Percentiles rank a stretch among this genome's conserved stretches.
These are phyloP conservation scores for Ormyrus labotus DNA, from an alignment of 2,888 invertebrate genomes.

Conservation along the genomic window DNA sequence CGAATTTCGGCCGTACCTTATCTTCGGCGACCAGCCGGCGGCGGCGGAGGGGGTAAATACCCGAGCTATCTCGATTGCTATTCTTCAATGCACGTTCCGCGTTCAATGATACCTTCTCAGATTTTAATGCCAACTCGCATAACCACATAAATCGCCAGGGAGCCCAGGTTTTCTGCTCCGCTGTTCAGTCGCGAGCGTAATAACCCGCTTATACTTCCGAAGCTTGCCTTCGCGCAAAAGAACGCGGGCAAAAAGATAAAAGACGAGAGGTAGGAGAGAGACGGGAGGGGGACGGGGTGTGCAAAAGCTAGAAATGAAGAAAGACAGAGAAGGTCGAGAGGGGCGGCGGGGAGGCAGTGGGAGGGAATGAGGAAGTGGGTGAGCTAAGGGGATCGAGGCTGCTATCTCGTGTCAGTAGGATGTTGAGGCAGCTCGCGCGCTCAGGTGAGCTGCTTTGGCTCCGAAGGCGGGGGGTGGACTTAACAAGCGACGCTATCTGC, in stretches of 20 bases:
- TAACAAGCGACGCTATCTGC: slow-evolving; percentile 75
- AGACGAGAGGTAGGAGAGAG: neutral
- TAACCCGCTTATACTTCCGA: slow-evolving; percentile 9
- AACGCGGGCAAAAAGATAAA: slow-evolving; percentile 41
- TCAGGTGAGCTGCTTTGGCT: slow-evolving; percentile 59
- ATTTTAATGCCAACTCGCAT: slow-evolving; percentile 39
- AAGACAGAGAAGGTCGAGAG: neutral
- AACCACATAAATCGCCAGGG: slow-evolving; percentile 39
- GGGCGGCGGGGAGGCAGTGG: slow-evolving; percentile 2
- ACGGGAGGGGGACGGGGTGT: neutral
- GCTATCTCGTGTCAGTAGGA: slow-evolving; percentile 70
- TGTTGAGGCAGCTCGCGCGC: slow-evolving; percentile 65
- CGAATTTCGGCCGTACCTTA: neutral
- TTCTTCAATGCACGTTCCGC: neutral
- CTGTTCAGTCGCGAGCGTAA: slow-evolving; percentile 7
- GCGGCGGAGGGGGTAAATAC: slow-evolving; percentile 13
- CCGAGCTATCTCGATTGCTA: neutral
- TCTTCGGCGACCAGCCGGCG: neutral
- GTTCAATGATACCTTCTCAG: slow-evolving; percentile 27
- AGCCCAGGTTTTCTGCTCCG: neutral
- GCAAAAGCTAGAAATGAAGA: neutral
- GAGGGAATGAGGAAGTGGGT: slow-evolving; percentile 52
- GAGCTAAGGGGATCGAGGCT: slow-evolving; percentile 57
- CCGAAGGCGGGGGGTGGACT: slow-evolving; percentile 64
- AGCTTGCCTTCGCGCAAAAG: slow-evolving; percentile 43